Base-by-base conservation (phyloP, 2,888 invertebrate species). In the Myopa tessellatipennis region DNA sequence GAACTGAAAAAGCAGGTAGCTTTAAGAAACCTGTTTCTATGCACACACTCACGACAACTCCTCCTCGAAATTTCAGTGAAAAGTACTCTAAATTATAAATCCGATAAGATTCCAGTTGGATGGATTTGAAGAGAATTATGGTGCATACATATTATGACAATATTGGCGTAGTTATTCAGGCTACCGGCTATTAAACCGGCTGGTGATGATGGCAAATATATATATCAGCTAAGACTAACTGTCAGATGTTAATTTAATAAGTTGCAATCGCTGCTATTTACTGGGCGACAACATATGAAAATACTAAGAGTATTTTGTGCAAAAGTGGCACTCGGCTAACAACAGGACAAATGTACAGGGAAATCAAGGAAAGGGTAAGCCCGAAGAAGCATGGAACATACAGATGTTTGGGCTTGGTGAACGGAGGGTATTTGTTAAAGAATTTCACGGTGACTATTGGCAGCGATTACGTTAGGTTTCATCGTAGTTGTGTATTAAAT, bases 401-500 rank as follows among this genome's bases (percentile, higher is more conserved):
- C 10, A 8, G 50, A 26, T 50, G 50, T 8, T 50, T 14, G 50
- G 50, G 50, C 1, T 50, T 8, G 26, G 2, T 26, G 40, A 67
- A 26, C 55, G 58, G 18, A 55, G 45, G 58, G 60, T 76, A 16
- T 38, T 58, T 69, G 50, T 12, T 36, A 63, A 52, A 18, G 77
- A 72, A 81, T 80, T 81, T 72, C 79, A 79, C 78, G 80, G 74
- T 79, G 79, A 80, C 78, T 81, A 80, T 83, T 82, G 80, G 76
- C 78, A 65, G 73, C 75, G 80, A 81, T 82, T 81, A 81, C 76
- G 71, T 72, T 77, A 78, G 55, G 73, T 74, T 78, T 82, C 80
- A 75, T 81, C 45, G 79, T 80, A 75, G 79, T 63, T 78, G 78
- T 80, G 65, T 77, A 78, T 78, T 78, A 80, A 79, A 80, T 63